Base-by-base conservation (phyloP, 2,797 vertebrate genomes). In the Schizopygopsis pylzovi region DNA sequence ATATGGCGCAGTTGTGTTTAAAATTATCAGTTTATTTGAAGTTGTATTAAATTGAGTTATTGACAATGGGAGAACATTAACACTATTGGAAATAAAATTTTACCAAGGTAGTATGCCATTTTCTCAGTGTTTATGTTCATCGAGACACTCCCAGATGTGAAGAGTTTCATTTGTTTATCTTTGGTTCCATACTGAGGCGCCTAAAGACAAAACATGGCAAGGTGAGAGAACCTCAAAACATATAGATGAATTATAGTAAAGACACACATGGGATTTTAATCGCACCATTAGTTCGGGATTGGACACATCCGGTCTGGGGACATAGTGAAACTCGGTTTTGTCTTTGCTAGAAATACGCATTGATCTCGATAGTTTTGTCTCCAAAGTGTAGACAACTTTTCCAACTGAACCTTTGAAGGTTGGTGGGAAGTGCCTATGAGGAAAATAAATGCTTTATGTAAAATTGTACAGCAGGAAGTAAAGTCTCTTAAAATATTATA, bases 111-210 rank as follows among this genome's bases (percentile, higher is more conserved):
- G 89, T 93, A 95, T 61, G 91, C 94, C 0, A 87, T 83, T 92
- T 93, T 95, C 63, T 95, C 94, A 22, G 93, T 80, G 49, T 88
- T 73, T 28, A 94, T 91, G 71, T 94, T 93, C 93, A 95, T 95
- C 37, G 90, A 56, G 20, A 95, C 91, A n/a, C 84, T 91, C 86
- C 94, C 94, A 41, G 94, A 95, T 28, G 25, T 90, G 75, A 95
- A 91, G 33, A 94, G 0, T 0, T 83, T 93, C 87, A 93, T 86
- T 89, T 93, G 94, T 87, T 95, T 95, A 84, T 94, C 91, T 85
- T 90, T 94, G 2, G 85, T 84, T 5, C 90, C 92, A 3, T 93
- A 90, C 75, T 95, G 94, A 25, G 95, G 94, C 1, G 0, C 45
- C 95, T 96, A 84, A 84, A 85, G 63, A 70, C 43, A 43, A 11